Conservation (phyloP, 2,888 invertebrate species). For the Drosophila maculinotata region DNA sequence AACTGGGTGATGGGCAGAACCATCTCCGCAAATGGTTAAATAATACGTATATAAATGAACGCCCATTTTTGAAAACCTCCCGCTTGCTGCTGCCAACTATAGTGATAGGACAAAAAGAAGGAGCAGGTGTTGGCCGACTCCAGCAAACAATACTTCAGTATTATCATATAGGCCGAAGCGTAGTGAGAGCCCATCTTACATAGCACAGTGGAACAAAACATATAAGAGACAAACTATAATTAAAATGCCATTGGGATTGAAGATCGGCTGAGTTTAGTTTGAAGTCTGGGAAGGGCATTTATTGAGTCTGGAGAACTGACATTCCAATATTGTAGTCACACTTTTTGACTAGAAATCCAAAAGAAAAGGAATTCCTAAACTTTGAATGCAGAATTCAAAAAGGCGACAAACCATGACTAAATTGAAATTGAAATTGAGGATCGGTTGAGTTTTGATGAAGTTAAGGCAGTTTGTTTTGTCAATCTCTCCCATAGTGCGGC, state of each 20-base stretch:
- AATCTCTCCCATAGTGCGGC: slow-evolving; percentile 35
- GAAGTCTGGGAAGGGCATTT: too few relatives aligned
- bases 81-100: neutral
- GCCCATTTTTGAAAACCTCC: slow-evolving; percentile 35
- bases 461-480: slow-evolving; percentile 7
- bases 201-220: slow-evolving; percentile 17
- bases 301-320: too few relatives aligned
- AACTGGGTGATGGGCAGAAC: neutral
- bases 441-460: neutral
- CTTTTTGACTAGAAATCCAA: too few relatives aligned
- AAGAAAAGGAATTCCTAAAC: too few relatives aligned
- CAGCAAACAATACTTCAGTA: slow-evolving; percentile 30
- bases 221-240: neutral
- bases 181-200: slow-evolving; percentile 26
- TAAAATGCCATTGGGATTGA: too few relatives aligned
- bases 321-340: too few relatives aligned
- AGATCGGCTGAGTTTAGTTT: too few relatives aligned
- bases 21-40: slow-evolving; percentile 42
- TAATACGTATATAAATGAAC: slow-evolving; percentile 70
- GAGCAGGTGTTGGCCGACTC: slow-evolving; percentile 48
- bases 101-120: slow-evolving; percentile 16
- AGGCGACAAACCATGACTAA: neutral
- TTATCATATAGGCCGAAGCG: slow-evolving; percentile 10
- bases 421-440: neutral
- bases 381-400: too few relatives aligned